Base-by-base conservation (phyloP, 2,797 vertebrate genomes). In the Zalophus californianus region DNA sequence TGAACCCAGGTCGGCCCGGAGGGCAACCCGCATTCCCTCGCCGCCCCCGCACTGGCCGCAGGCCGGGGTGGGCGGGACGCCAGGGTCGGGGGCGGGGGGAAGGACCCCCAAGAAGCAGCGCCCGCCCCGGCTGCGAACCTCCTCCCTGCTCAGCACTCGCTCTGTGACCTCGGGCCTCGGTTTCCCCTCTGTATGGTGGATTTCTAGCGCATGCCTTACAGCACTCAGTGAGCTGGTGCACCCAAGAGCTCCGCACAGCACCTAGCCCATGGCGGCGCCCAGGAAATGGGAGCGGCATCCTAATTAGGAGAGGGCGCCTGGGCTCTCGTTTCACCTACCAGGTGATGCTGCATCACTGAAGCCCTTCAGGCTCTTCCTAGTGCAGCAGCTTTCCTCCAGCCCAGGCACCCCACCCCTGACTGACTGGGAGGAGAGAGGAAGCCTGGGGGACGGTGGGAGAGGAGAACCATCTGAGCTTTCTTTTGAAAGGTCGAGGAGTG, bases 41-140 rank as follows among this genome's bases (percentile, higher is more conserved):
- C 1, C 0, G 32, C 44, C 32, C 27, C 20, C 64, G 54, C 48
- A 12, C 52, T 5, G 66, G 32, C 25, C 10, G 14, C 0, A 14
- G 50, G n/a, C 52, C 1, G 0, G 13, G 14, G 23, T 41, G 9
- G 50, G 23, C 16, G 0, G 1, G 68, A 12, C 38, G 32, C 32
- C 79, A 13, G 41, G 32, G n/a, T 29, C 15, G 6, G 15, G 32
- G 72, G 44, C 14, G 8, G 72, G 29, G 72, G 72, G 72, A 1
- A 44, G n/a, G 80, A 3, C 20, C 35, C 12, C 93, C 25, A 48
- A 25, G 56, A 18, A 15, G 23, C 20, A 23, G 54, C 41, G 3
- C 15, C 21, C 32, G 29, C 5, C 27, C 14, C 3, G 38, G 44
- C 18, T n/a, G 20, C 13, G 85, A 85, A 50, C 15, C 10, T 35